Percentiles rank a stretch among this genome's conserved stretches.
Conservation (phyloP, 2,797 vertebrate genomes). For the Parambassis ranga region DNA sequence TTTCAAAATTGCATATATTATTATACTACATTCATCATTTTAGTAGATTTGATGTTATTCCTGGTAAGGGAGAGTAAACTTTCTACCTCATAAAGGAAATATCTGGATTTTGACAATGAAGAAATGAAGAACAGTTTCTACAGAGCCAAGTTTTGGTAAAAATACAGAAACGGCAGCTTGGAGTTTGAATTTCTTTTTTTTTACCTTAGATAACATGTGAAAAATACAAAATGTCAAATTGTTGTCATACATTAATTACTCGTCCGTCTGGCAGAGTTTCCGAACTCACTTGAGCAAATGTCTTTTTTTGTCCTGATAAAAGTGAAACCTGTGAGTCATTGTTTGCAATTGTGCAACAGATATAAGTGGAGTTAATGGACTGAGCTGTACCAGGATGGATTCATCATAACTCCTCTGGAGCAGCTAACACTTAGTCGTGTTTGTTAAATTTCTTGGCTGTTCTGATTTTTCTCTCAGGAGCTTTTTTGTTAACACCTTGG, state of each 20-base stretch:
- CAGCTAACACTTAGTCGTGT: slow-evolving; percentile 31
- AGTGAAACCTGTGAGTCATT: slow-evolving; percentile 19
- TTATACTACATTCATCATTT: too few species aligned
- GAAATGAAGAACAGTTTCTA: too few species aligned
- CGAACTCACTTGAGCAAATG: not conserved
- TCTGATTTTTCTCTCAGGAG: slow-evolving; percentile 11
- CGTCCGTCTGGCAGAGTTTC: slow-evolving; percentile 16
- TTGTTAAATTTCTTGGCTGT: slow-evolving; percentile 9
- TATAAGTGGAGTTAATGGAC: slow-evolving; percentile 10
- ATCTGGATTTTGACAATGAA: too few species aligned
- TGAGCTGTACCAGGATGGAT: not conserved
- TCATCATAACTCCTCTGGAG: slow-evolving; percentile 22
- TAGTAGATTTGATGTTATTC: too few species aligned
- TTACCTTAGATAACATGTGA: slow-evolving; percentile 16
- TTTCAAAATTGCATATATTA: too few species aligned
- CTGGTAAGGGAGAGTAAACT: too few species aligned
- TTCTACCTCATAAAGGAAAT: too few species aligned
- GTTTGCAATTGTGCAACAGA: slow-evolving; percentile 14
- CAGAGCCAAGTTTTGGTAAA: slow-evolving; percentile 8
- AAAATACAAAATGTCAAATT: slow-evolving; percentile 45
- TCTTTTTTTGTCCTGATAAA: not conserved
- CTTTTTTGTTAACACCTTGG: slow-evolving; percentile 4
- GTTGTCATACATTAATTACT: slow-evolving; percentile 12
- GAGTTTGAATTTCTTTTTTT: slow-evolving; percentile 2
- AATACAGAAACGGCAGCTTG: slow-evolving; percentile 4